phyloP scores from a whole-genome alignment of 2,113 vertebrate genomes.

The Dissostichus mawsoni region DNA sequence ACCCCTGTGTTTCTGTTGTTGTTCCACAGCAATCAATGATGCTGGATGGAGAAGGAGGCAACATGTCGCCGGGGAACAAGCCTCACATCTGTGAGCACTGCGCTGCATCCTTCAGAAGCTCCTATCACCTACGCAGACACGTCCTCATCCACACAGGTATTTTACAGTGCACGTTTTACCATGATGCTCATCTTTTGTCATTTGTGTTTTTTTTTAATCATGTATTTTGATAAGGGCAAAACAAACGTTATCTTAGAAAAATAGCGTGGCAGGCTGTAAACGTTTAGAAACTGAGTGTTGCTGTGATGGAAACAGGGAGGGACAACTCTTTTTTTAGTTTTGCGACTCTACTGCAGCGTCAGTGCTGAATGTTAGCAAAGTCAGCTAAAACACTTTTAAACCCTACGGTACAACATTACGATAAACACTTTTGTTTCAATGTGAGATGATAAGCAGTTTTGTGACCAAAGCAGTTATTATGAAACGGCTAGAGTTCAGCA shows the following conservation, averaged over 20 bases:
- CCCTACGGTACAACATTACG: not conserved
- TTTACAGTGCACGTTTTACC: not conserved
- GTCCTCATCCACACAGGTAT: slow-evolving; percentile 97
- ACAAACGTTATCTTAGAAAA: not conserved
- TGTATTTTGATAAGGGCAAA: not conserved
- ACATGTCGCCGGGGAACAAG: slow-evolving; percentile 91
- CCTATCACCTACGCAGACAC: slow-evolving; percentile 96
- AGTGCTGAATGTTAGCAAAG: not conserved
- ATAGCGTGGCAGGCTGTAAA: not conserved
- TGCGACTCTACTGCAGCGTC: too few relatives aligned
- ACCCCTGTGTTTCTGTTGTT: slow-evolving; percentile 8
- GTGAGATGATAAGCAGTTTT: not conserved
- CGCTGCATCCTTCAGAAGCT: slow-evolving; percentile 95
- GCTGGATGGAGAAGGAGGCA: slow-evolving; percentile 89
- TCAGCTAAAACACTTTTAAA: not conserved
- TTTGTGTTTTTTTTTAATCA: not conserved
- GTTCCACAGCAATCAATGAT: slow-evolving; percentile 82
- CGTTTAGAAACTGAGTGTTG: too few relatives aligned
- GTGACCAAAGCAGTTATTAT: not conserved
- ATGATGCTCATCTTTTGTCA: not conserved
- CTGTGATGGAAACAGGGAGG: not conserved
- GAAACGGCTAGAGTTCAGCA: not conserved
- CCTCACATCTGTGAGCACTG: slow-evolving; percentile 98
- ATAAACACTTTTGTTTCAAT: too few relatives aligned
- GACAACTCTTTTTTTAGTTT: too few relatives aligned